These are phyloP conservation scores for Onthophagus sagittarius DNA, from an alignment of 2,888 invertebrate species.

Conservation along the genomic window DNA sequence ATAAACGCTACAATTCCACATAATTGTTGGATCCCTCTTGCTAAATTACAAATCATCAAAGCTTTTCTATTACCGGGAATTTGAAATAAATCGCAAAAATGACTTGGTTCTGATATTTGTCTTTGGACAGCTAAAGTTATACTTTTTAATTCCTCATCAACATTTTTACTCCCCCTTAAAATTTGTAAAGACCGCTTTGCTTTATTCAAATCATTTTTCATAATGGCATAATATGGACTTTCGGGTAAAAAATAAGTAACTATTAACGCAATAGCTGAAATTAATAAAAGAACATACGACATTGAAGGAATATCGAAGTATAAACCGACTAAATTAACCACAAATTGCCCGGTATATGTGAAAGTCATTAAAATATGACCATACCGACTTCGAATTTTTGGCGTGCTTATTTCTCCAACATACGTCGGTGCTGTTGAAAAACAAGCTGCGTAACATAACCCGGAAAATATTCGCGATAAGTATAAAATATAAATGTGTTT, in stretches of 20 bases:
- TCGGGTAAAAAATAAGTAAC: slow-evolving; percentile 63
- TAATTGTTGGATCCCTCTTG: slow-evolving; percentile 39
- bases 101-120: slow-evolving; percentile 40
- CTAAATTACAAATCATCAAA: slow-evolving; percentile 34
- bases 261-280: slow-evolving; percentile 55
- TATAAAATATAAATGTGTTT: slow-evolving; percentile 36
- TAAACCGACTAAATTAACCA: slow-evolving; percentile 53
- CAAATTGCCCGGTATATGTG: slow-evolving; percentile 34
- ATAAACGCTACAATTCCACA: slow-evolving; percentile 37
- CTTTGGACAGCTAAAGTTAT: slow-evolving; percentile 35
- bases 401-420: slow-evolving; percentile 38
- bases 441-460: slow-evolving; percentile 35
- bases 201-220: slow-evolving; percentile 32
- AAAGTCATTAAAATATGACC: slow-evolving; percentile 35
- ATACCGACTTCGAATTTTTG: slow-evolving; percentile 37
- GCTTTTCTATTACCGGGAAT: slow-evolving; percentile 38
- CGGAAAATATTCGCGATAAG: slow-evolving; percentile 34
- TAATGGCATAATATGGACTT: slow-evolving; percentile 39
- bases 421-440: slow-evolving; percentile 37
- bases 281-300: slow-evolving; percentile 54
- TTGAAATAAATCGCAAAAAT: slow-evolving; percentile 37
- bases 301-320: slow-evolving; percentile 52
- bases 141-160: slow-evolving; percentile 21
- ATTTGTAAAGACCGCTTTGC: slow-evolving; percentile 33
- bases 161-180: slow-evolving; percentile 26